A percentile compares a stretch with the other conserved stretches of the same genome.
phyloP scores from a whole-genome alignment of 2,113 vertebrate species.

The Psittacus erithacus region DNA sequence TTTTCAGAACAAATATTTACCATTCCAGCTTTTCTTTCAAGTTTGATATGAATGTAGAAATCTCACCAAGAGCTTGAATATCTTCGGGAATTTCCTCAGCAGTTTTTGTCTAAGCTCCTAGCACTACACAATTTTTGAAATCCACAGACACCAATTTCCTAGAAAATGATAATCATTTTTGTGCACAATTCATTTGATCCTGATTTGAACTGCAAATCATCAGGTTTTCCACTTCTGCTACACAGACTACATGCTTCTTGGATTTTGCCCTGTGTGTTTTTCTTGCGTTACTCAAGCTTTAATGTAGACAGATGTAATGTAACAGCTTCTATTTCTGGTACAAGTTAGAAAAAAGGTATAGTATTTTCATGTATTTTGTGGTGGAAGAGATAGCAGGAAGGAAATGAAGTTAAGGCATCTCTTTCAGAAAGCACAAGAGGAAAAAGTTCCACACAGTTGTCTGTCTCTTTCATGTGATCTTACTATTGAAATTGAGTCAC shows the following conservation, averaged over 20 bases:
- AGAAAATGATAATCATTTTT: background rate
- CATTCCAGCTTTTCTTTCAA: background rate
- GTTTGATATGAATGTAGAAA: background rate
- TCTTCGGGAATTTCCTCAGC: background rate
- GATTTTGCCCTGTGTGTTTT: background rate
- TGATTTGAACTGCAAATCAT: background rate
- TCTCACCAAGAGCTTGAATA: background rate
- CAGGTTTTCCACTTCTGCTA: background rate
- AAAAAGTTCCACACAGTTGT: background rate
- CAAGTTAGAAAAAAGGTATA: background rate
- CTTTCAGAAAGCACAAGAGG: background rate
- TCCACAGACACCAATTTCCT: background rate
- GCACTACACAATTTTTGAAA: background rate
- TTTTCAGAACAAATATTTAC: background rate
- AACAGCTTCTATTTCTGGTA: background rate
- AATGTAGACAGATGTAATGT: rapidly evolving
- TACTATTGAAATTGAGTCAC: background rate
- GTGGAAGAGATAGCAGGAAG: background rate
- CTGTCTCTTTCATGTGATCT: background rate
- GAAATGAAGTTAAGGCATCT: background rate
- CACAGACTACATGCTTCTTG: background rate
- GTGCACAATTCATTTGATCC: background rate
- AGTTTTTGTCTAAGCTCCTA: background rate
- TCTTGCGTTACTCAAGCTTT: rapidly evolving
- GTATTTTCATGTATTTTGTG: background rate